Conservation (phyloP, 2,113 vertebrate species). For the Progne subis region DNA sequence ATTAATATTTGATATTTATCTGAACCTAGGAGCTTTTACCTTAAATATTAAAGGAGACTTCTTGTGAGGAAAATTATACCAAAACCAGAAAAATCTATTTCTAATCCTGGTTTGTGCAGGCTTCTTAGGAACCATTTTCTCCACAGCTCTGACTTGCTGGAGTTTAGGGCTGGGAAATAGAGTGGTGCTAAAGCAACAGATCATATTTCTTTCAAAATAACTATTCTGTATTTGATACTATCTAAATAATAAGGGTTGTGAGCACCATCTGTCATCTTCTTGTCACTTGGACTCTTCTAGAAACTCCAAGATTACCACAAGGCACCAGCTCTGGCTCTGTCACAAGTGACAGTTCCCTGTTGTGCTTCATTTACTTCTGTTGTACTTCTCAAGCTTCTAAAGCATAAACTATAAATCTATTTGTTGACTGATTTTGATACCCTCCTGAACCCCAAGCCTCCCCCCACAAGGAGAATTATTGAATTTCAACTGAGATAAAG, state of each 20-base stretch:
- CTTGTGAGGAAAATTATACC: not conserved
- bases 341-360: not conserved
- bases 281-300: not conserved
- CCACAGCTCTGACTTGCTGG: not conserved
- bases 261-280: not conserved
- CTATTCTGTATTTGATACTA: not conserved
- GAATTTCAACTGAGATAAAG: not conserved
- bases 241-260: not conserved
- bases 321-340: not conserved
- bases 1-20: not conserved
- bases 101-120: not conserved
- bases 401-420: not conserved
- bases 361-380: not conserved
- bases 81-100: not conserved
- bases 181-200: not conserved
- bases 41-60: not conserved
- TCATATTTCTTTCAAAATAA: not conserved
- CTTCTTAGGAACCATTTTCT: not conserved
- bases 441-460: too few species aligned
- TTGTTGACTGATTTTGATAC: not conserved
- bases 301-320: not conserved
- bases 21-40: not conserved
- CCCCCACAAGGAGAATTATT: not conserved
- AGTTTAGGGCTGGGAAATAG: not conserved
- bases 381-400: not conserved